Base-by-base conservation (phyloP, 1,140 invertebrate genomes). In the Pinna nobilis region DNA sequence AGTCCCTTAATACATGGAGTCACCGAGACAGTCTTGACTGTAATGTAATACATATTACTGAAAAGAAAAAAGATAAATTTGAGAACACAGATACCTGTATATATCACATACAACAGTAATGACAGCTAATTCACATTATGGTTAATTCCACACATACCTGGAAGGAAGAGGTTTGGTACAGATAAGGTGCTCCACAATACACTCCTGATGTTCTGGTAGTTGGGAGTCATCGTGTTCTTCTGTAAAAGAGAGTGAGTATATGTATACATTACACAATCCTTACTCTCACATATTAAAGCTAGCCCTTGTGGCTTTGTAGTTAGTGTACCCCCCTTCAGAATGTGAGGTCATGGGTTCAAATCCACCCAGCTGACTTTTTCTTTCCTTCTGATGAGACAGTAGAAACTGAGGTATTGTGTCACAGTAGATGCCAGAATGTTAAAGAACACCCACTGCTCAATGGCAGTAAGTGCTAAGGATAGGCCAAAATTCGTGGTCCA, bases 141-240 rank as follows among this genome's bases (percentile, higher is more conserved):
- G 30, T 9, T 25, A 64, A 6, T 44, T 23, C 50, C 33, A 20
- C 9, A 18, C n/a, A 44, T 77, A 86, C 87, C 86, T 87, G 20
- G 79, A 81, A 44, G 81, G 53, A 15, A 89, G 71, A 7, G 89
- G 88, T 71, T 89, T 89, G 9, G 90, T 90, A 70, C 90, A 90
- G 39, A 90, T 77, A 5, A 90, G 70, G 76, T 90, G 88, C 77
- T 90, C 90, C 20, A 90, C 88, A 41, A 90, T 67, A 74, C 80
- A 82, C 28, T 84, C 74, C 51, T 83, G 74, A 33, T 84, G 77
- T 15, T 78, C 76, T 39, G 83, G 78, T 23, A 80, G 33, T 7
- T 78, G n/a, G n/a, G n/a, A n/a, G n/a, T n/a, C 65, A 20, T 64
- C 71, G 41, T 30, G 25, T 7, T 76, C 77, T 55, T 78, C 83